phyloP scores from a whole-genome alignment of 1,140 invertebrate species.

The Aphidius ervi region DNA sequence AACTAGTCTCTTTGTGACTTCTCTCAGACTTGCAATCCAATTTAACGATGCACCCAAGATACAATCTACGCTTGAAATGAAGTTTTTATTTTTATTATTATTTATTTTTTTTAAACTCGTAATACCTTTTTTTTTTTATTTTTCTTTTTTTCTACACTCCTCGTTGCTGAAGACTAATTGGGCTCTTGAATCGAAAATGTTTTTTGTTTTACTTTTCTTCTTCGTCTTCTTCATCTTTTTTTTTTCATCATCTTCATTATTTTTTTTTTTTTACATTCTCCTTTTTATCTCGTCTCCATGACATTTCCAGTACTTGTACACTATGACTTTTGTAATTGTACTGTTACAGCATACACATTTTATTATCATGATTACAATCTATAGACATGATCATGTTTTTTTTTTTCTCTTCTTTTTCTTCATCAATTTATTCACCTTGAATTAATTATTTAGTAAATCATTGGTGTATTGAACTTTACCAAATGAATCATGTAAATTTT shows the following conservation, averaged over 20 bases:
- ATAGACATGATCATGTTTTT: too few relatives aligned
- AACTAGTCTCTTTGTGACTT: constrained; percentile 31
- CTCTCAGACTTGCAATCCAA: constrained; percentile 25
- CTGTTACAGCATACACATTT: too few relatives aligned
- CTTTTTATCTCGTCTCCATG: too few relatives aligned
- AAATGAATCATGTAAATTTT: too few relatives aligned
- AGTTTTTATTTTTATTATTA: constrained; percentile 15
- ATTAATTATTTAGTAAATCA: too few relatives aligned
- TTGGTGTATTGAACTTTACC: too few relatives aligned
- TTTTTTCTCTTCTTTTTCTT: too few relatives aligned
- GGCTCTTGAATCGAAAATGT: constrained; percentile 7
- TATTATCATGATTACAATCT: too few relatives aligned
- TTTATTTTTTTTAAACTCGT: constrained; percentile 15
- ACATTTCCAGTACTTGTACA: too few relatives aligned
- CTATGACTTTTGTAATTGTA: too few relatives aligned
- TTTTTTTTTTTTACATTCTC: too few relatives aligned
- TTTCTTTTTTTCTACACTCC: constrained; percentile 13
- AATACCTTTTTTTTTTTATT: constrained; percentile 13
- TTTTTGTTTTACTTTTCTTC: constrained; percentile 1
- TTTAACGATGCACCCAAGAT: constrained; percentile 39
- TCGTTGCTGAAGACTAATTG: constrained; percentile 20
- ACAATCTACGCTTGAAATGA: constrained; percentile 26
- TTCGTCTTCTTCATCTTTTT: constrained; percentile 6
- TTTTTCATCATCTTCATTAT: neutral
- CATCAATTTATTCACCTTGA: too few relatives aligned